Percentiles rank a stretch among this genome's conserved stretches.
These are phyloP conservation scores for Hystrix cristata DNA, from an alignment of 2,113 vertebrate species.

Conservation along the genomic window DNA sequence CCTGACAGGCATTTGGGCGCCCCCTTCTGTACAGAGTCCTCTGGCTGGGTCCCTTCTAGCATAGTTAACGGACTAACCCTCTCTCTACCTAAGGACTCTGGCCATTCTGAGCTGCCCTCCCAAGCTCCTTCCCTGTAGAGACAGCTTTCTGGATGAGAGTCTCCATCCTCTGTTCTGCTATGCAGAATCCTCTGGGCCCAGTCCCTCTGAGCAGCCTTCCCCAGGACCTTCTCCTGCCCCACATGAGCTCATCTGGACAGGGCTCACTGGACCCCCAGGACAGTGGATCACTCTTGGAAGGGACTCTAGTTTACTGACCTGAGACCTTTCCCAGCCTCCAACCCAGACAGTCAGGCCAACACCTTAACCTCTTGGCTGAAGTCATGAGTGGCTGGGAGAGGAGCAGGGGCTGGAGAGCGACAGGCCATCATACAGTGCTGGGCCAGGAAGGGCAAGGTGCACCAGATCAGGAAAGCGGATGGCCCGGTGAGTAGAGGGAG, in stretches of 20 bases:
- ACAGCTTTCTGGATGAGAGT: background rate
- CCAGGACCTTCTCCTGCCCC: background rate
- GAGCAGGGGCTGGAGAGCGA: background rate
- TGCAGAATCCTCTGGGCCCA: background rate
- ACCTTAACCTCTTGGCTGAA: background rate
- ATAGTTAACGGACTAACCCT: background rate
- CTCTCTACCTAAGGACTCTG: background rate
- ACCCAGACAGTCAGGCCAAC: background rate
- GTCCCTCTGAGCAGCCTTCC: background rate
- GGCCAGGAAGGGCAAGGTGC: background rate
- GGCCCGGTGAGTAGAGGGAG: background rate
- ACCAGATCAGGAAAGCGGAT: background rate
- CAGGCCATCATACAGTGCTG: background rate
- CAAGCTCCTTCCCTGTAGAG: rapidly evolving
- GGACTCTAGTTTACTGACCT: background rate
- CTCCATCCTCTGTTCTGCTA: background rate
- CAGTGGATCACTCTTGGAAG: rapidly evolving
- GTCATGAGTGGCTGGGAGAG: background rate
- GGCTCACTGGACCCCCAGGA: background rate
- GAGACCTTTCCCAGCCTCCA: too few species aligned
- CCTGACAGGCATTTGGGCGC: conserved; percentile 42
- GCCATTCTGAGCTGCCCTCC: background rate
- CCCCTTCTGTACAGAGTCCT: conserved; percentile 54
- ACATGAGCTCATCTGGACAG: background rate
- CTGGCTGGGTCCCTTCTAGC: background rate